A percentile compares a stretch with the other conserved stretches of the same genome.
phyloP scores from a whole-genome alignment of 2,888 invertebrate genomes.

The Acleris emargana region DNA sequence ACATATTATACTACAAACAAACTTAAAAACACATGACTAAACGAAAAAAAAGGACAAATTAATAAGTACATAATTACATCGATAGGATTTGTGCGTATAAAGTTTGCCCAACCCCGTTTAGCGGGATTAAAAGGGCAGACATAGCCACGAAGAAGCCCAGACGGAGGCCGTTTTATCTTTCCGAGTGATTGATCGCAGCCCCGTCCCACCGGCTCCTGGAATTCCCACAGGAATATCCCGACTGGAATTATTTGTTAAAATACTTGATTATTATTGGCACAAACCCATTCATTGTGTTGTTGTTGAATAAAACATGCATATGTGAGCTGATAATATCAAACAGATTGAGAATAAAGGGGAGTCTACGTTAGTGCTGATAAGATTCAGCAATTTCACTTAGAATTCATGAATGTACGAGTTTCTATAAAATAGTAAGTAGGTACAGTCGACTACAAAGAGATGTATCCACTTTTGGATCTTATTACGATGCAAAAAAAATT shows the following conservation, averaged over 20 bases:
- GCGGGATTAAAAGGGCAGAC: slow-evolving; percentile 30
- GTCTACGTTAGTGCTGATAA: no score
- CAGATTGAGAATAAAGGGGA: no score
- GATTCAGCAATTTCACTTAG: no score
- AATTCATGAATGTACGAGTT: no score
- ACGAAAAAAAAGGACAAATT: background rate
- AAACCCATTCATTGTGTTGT: slow-evolving; percentile 4
- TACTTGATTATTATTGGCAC: slow-evolving; percentile 13
- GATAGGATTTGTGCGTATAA: background rate
- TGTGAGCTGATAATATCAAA: no score
- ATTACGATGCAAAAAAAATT: no score
- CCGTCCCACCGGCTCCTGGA: slow-evolving; percentile 3
- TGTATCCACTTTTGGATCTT: no score
- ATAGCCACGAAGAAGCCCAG: slow-evolving; percentile 25
- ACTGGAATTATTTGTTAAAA: slow-evolving; percentile 19
- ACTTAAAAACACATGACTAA: no score
- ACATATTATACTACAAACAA: no score
- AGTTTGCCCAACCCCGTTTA: slow-evolving; percentile 18
- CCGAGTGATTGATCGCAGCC: slow-evolving; percentile 34
- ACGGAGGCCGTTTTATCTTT: slow-evolving; percentile 30
- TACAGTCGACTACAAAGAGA: no score
- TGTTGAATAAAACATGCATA: background rate
- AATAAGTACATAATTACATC: background rate
- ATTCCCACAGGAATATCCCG: slow-evolving; percentile 21
- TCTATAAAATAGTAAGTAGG: no score